These are phyloP conservation scores for Merodon equestris DNA, from an alignment of 2,888 invertebrate genomes.

Conservation along the genomic window DNA sequence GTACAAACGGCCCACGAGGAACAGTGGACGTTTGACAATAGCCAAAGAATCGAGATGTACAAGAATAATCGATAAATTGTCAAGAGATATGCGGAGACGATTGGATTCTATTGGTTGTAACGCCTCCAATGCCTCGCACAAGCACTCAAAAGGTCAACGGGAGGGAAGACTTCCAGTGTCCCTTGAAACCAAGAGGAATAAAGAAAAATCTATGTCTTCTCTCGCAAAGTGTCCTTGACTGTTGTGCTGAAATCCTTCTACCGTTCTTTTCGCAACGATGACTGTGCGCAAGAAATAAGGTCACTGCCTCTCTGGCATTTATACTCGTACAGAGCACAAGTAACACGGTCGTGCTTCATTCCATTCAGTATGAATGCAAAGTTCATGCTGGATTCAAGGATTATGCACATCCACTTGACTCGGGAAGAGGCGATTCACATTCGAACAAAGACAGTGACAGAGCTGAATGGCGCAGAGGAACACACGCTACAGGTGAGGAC, in stretches of 20 bases:
- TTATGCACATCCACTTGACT: constrained; percentile 26
- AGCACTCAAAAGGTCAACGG: constrained; percentile 44
- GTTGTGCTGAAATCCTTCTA: constrained; percentile 1
- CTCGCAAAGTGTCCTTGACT: constrained; percentile 42
- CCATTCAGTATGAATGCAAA: constrained; percentile 2
- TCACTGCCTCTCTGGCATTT: constrained; percentile 41
- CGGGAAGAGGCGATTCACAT: neutral
- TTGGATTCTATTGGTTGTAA: too few relatives aligned
- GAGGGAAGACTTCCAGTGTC: too few relatives aligned
- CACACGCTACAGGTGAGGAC: too few relatives aligned
- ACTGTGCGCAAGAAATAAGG: constrained; percentile 28
- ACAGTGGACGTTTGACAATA: neutral
- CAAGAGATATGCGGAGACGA: too few relatives aligned
- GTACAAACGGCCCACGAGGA: neutral
- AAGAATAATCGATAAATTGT: neutral
- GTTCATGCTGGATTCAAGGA: constrained; percentile 51
- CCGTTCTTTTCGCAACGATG: neutral
- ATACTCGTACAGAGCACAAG: neutral
- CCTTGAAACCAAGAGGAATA: neutral
- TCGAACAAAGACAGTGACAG: neutral
- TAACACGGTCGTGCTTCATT: constrained; percentile 13
- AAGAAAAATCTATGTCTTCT: neutral
- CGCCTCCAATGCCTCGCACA: constrained; percentile 15
- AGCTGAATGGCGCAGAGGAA: too few relatives aligned
- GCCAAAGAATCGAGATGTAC: neutral